Evolutionary conservation across 2,888 invertebrate genomes (phyloP).

Genomic region (Mantis religiosa): DNA sequence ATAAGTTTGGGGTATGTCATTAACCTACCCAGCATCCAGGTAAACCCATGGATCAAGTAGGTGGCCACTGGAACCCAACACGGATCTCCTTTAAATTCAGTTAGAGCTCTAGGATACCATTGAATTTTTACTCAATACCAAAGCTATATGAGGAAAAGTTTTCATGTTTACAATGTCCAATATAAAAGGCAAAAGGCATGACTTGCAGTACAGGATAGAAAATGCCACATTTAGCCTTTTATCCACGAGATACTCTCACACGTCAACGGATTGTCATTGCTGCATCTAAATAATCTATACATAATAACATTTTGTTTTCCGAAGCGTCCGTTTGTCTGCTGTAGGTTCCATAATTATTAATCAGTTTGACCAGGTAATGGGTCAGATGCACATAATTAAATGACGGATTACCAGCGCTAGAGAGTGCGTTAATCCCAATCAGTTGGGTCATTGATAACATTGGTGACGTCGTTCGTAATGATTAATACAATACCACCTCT

Average conservation of each 20-base stretch:
- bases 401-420: background rate
- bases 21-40: too few species aligned
- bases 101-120: too few species aligned
- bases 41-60: too few species aligned
- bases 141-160: too few species aligned
- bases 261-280: background rate
- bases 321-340: background rate
- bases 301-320: background rate
- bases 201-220: background rate
- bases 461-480: background rate
- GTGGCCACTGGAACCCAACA: too few species aligned
- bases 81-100: too few species aligned
- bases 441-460: background rate
- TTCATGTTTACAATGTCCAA: too few species aligned
- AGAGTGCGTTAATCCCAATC: background rate
- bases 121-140: too few species aligned
- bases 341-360: background rate
- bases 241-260: background rate
- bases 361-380: background rate
- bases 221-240: background rate
- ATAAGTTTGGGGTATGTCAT: too few species aligned
- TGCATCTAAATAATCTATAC: background rate
- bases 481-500: background rate
- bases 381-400: background rate
- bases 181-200: too few species aligned